Percentiles rank a stretch among this genome's conserved stretches.
Conservation (phyloP, 2,888 invertebrate species). For the Conchocele bisecta region DNA sequence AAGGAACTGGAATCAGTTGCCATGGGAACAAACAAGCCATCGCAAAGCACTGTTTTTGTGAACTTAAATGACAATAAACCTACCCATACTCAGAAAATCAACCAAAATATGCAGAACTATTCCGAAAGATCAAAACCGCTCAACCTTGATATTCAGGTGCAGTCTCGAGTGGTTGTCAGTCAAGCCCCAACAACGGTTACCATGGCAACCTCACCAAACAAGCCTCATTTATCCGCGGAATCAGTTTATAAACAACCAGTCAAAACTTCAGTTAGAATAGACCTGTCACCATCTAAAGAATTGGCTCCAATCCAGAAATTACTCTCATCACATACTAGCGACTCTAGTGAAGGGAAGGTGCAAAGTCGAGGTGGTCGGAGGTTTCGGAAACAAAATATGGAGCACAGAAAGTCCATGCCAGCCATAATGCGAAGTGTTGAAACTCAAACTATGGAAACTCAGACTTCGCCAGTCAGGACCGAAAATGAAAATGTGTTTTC, state of each 20-base stretch:
- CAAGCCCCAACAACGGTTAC: neutral
- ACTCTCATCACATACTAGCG: neutral
- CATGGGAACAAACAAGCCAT: constrained; percentile 14
- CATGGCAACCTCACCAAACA: neutral
- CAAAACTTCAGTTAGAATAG: constrained; percentile 24
- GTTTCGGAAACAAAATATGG: constrained; percentile 46
- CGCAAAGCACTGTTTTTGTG: constrained; percentile 38
- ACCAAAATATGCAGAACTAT: constrained; percentile 8
- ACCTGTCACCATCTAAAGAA: constrained; percentile 8
- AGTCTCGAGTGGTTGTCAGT: constrained; percentile 23
- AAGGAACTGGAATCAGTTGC: constrained; percentile 55
- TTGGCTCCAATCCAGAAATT: neutral
- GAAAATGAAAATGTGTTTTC: constrained; percentile 46
- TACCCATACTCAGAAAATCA: neutral
- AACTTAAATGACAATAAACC: constrained; percentile 28
- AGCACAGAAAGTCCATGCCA: constrained; percentile 70
- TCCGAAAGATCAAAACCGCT: constrained; percentile 21
- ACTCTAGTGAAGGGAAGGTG: neutral
- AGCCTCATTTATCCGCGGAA: constrained; percentile 35
- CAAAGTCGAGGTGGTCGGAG: constrained; percentile 37
- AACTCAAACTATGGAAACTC: constrained; percentile 63
- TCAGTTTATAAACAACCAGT: constrained; percentile 43
- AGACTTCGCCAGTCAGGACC: constrained; percentile 45
- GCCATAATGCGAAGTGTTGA: constrained; percentile 61
- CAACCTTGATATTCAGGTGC: constrained; percentile 38